These are phyloP conservation scores for Andrena cerasifolii DNA, from an alignment of 1,140 invertebrate genomes.

Conservation along the genomic window DNA sequence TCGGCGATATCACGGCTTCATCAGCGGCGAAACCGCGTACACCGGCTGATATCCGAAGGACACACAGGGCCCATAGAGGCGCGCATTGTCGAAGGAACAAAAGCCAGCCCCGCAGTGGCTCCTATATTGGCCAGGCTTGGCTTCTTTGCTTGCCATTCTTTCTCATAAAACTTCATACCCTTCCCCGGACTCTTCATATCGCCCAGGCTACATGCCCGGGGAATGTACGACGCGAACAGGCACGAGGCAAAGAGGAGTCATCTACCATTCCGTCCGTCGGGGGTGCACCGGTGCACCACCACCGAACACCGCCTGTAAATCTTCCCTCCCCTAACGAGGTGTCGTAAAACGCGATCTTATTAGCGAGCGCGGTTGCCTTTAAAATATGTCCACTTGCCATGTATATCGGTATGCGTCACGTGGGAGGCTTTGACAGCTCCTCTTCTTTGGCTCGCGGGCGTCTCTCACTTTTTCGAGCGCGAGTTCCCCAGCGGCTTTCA, in stretches of 20 bases:
- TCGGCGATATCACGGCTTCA: conserved; percentile 73
- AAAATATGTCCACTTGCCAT: conserved; percentile 64
- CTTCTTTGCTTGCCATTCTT: conserved; percentile 58
- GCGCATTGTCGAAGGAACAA: conserved; percentile 76
- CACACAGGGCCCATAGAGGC: conserved; percentile 49
- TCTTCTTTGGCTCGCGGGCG: conserved; percentile 13
- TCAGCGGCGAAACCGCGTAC: conserved; percentile 72
- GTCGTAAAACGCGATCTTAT: conserved; percentile 79
- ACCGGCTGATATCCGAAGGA: conserved; percentile 70
- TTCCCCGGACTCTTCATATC: conserved; percentile 48
- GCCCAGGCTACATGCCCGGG: not conserved
- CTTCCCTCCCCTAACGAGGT: conserved; percentile 74
- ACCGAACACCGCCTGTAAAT: conserved; percentile 64
- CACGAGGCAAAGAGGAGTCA: conserved; percentile 3
- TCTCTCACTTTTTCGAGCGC: not conserved
- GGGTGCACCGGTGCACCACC: conserved; percentile 48
- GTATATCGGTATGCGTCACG: conserved; percentile 30
- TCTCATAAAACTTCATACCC: conserved; percentile 64
- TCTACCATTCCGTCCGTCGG: conserved; percentile 4
- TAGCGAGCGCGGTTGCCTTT: conserved; percentile 69
- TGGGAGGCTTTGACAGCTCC: conserved; percentile 44
- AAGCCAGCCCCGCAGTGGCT: conserved; percentile 65
- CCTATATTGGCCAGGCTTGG: conserved; percentile 48
- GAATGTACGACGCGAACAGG: not conserved
- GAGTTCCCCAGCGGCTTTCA: not conserved